Percentiles rank a stretch among this genome's conserved stretches.
These are phyloP conservation scores for Cottus gobio DNA, from an alignment of 2,113 vertebrate species.

Conservation along the genomic window DNA sequence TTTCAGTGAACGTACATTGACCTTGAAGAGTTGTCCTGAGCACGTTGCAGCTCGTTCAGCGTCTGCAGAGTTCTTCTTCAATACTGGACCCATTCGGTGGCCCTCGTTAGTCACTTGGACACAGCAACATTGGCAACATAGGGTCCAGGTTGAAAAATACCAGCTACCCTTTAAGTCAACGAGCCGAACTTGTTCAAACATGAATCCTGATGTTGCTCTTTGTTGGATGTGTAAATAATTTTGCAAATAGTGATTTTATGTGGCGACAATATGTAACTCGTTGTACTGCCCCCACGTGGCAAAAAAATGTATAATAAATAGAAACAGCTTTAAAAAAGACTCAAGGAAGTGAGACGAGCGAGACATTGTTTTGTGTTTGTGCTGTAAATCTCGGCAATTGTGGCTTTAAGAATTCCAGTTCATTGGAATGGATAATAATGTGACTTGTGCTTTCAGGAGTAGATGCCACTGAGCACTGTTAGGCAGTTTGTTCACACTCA, in stretches of 20 bases:
- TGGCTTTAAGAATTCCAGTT: conserved; percentile 33
- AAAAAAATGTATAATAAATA: neutral
- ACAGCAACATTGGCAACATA: too few relatives aligned
- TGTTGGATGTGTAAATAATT: neutral
- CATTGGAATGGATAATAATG: neutral
- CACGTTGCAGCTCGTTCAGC: too few relatives aligned
- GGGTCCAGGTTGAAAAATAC: too few relatives aligned
- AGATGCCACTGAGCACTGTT: neutral
- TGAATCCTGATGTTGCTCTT: neutral
- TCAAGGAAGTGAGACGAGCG: neutral
- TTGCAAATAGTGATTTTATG: neutral
- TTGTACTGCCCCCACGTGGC: neutral
- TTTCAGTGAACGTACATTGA: neutral
- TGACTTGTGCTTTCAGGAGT: conserved; percentile 37
- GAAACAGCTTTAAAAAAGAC: neutral
- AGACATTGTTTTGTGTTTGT: conserved; percentile 1
- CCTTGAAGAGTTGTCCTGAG: too few relatives aligned
- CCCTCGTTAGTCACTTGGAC: too few relatives aligned
- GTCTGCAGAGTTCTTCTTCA: too few relatives aligned
- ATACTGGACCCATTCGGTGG: too few relatives aligned
- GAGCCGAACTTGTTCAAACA: neutral
- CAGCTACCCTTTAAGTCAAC: too few relatives aligned
- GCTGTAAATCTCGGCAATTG: neutral
- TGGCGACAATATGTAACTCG: neutral
- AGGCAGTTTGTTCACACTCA: conserved; percentile 8